These are phyloP conservation scores for Endomychus coccineus DNA, from an alignment of 2,888 invertebrate genomes.

Conservation along the genomic window DNA sequence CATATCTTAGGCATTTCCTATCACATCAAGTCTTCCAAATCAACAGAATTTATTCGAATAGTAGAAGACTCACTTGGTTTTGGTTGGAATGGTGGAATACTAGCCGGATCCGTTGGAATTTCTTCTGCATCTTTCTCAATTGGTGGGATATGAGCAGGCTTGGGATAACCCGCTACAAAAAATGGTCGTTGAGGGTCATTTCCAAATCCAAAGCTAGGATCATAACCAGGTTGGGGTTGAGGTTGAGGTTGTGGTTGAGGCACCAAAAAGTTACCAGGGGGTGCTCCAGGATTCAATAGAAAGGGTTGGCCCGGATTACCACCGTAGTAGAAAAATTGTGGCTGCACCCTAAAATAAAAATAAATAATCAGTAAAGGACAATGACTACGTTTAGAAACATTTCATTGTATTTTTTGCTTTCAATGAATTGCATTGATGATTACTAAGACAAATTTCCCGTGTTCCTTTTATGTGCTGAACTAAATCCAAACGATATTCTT, in stretches of 20 bases:
- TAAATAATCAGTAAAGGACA: too few relatives aligned
- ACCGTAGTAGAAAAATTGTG: conserved; percentile 34
- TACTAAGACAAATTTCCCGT: not conserved
- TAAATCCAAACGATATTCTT: too few relatives aligned
- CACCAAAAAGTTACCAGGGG: conserved; percentile 30
- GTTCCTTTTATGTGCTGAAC: too few relatives aligned
- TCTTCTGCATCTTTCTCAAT: conserved; percentile 42
- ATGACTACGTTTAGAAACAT: too few relatives aligned
- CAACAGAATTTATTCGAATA: too few relatives aligned
- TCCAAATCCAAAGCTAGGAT: conserved; percentile 26
- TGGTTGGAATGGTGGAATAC: conserved; percentile 28
- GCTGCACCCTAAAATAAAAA: conserved; percentile 31
- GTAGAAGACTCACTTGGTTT: conserved; percentile 11
- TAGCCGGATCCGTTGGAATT: conserved; percentile 37
- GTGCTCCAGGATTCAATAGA: conserved; percentile 31
- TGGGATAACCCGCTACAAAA: conserved; percentile 33
- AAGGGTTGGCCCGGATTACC: conserved; percentile 34
- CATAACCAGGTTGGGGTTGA: conserved; percentile 31
- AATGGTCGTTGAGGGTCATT: too few relatives aligned
- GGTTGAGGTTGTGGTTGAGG: conserved; percentile 26
- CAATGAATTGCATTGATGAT: too few relatives aligned
- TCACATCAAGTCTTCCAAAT: too few relatives aligned
- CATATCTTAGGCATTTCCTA: too few relatives aligned
- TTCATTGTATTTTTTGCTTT: too few relatives aligned
- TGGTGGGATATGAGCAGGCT: conserved; percentile 37